Conservation (phyloP, 2,797 vertebrate species). For the Poeciliopsis presidionis region DNA sequence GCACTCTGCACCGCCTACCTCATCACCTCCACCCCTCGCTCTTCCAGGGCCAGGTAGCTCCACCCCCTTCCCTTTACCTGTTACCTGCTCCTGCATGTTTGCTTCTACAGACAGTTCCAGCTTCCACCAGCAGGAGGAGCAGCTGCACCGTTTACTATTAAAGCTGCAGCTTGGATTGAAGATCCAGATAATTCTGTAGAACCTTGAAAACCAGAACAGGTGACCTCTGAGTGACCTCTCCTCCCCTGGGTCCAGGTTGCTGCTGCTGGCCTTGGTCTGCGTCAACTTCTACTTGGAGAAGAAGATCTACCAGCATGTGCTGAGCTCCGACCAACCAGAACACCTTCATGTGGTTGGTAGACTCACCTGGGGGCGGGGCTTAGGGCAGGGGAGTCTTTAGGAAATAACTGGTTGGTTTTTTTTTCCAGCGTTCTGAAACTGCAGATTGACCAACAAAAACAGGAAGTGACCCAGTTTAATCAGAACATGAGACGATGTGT, state of each 20-base stretch:
- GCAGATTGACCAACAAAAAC: too few species aligned
- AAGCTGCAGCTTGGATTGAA: too few species aligned
- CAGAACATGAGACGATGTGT: too few species aligned
- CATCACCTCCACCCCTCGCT: slow-evolving; percentile 79
- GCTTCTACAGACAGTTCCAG: background rate
- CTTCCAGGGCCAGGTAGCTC: slow-evolving; percentile 80
- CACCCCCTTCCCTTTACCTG: background rate
- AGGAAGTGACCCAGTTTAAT: too few species aligned
- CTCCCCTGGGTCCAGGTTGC: slow-evolving; percentile 62
- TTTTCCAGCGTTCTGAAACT: too few species aligned
- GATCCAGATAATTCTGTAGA: background rate
- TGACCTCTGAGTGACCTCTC: background rate
- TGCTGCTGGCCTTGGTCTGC: slow-evolving; percentile 77
- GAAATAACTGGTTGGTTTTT: too few species aligned
- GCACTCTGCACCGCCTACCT: slow-evolving; percentile 77
- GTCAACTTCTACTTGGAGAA: slow-evolving; percentile 83
- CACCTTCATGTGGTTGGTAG: slow-evolving; percentile 78
- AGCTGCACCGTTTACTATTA: background rate
- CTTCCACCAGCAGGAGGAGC: background rate
- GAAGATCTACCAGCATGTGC: slow-evolving; percentile 73
- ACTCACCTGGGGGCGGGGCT: background rate
- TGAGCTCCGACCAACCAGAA: slow-evolving; percentile 66
- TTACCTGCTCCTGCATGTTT: background rate
- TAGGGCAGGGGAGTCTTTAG: too few species aligned
- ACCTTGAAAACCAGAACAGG: background rate